Evolutionary conservation across 2,113 vertebrate species (phyloP).

Genomic region (Callithrix jacchus): DNA sequence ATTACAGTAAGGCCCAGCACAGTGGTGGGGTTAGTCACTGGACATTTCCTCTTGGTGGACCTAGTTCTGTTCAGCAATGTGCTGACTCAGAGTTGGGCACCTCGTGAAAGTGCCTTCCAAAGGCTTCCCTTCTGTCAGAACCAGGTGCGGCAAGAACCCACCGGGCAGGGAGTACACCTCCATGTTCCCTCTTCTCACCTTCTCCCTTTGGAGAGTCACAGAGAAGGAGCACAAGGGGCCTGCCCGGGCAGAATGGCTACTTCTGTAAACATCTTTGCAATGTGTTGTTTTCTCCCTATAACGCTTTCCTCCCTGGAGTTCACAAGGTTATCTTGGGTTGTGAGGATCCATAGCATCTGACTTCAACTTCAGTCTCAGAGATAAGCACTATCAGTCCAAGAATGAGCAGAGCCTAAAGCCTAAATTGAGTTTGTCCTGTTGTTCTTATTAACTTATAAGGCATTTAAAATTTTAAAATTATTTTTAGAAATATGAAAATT

Average conservation of each 20-base stretch:
- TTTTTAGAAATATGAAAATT: constrained; percentile 22
- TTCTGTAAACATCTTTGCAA: constrained; percentile 15
- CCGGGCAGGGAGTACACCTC: not conserved
- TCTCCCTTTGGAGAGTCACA: not conserved
- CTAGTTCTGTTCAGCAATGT: not conserved
- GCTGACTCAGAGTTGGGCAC: constrained; percentile 49
- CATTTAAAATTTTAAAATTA: not conserved
- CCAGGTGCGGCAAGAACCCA: not conserved
- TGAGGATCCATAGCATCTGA: not conserved
- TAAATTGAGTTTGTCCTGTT: not conserved
- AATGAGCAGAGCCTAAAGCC: not conserved
- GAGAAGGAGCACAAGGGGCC: not conserved
- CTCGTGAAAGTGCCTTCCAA: not conserved
- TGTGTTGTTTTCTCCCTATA: constrained; percentile 28
- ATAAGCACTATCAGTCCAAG: not conserved
- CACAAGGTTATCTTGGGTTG: constrained; percentile 15
- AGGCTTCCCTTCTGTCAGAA: not conserved
- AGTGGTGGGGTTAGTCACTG: constrained; percentile 59
- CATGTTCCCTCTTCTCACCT: not conserved
- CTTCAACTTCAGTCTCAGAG: not conserved
- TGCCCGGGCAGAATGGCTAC: not conserved
- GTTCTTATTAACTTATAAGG: not conserved
- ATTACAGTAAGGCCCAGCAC: constrained; percentile 66
- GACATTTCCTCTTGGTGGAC: constrained; percentile 73
- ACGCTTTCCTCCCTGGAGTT: not conserved